Conservation (phyloP, 2,113 vertebrate genomes). For the Tupaia chinensis region DNA sequence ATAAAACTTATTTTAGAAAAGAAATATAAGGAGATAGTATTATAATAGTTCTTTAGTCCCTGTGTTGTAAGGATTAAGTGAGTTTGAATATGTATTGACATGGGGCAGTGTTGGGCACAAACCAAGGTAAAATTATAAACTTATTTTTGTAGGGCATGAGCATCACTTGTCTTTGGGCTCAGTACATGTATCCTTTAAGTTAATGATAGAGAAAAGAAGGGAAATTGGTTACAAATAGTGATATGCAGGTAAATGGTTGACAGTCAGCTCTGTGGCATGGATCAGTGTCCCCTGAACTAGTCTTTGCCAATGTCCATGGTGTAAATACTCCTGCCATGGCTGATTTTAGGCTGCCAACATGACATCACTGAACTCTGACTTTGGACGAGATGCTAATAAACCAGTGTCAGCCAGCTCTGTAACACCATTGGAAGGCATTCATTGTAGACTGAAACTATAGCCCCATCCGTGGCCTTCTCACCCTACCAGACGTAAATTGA, state of each 20-base stretch:
- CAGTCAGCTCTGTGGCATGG: neutral
- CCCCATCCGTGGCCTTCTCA: neutral
- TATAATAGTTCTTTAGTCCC: neutral
- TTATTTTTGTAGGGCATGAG: neutral
- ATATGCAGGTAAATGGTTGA: neutral
- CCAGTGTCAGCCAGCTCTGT: accelerated
- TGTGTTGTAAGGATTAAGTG: neutral
- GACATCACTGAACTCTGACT: neutral
- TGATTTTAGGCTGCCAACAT: neutral
- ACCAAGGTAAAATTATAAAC: neutral
- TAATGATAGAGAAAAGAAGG: neutral
- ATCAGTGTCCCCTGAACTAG: neutral
- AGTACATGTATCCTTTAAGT: neutral
- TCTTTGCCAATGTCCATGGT: neutral
- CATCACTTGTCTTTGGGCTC: neutral
- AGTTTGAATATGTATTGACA: neutral
- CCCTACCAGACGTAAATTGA: neutral
- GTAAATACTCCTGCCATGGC: neutral
- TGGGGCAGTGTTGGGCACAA: neutral
- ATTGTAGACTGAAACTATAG: neutral
- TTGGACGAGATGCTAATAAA: neutral
- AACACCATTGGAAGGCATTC: neutral
- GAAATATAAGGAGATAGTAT: too few species aligned
- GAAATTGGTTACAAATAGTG: neutral
- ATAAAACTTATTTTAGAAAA: too few species aligned